Evolutionary conservation across 2,797 vertebrate genomes (phyloP), one percentile per base, ranked within the genome.

Genomic region (Phalanger gymnotis): DNA sequence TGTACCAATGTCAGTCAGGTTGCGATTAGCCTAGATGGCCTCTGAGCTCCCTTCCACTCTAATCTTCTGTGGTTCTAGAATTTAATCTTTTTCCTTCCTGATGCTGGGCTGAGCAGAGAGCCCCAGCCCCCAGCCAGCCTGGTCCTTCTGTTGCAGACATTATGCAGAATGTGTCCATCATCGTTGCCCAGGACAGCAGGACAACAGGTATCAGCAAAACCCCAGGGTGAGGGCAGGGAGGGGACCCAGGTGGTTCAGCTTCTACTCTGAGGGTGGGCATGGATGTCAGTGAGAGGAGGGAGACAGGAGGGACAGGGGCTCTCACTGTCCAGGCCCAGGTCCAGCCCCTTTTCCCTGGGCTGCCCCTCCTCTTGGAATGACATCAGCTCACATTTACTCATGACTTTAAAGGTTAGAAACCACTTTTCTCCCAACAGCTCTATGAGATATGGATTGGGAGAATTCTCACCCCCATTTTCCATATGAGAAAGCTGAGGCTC

Each of bases 91-190:
- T 58, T 11, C 57, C 30, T 30, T 10, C 30, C 57, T 58, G 57
- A 13, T 12, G 57, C 57, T 31, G 30, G 30, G 30, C 58, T 61
- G 31, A 31, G 31, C 58, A 61, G 31, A 61, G 31, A 61, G 58
- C 31, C 58, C 58, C 31, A 11, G 10, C 57, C 10, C 56, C 55
- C 28, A 58, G 47, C 2, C 52, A 19, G 40, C 55, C 12, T 52
- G 28, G 3, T 57, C 47, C 53, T 92, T 96, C 58, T 92, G 10
- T 96, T 90, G 30, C 95, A 97, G 97, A 96, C 40, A 73, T 93
- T 31, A 96, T 94, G 7, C 93, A 90, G 61, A 66, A 40, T 3
- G 27, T 55, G 27, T 14, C 27, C 28, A 3, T 96, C 94, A 31
- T 28, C 28, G 1, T 92, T 52, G 51, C 28, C 6, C 57, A 92